Base-by-base conservation (phyloP, 23 tunicate genomes). In the Ascidia mentula region DNA sequence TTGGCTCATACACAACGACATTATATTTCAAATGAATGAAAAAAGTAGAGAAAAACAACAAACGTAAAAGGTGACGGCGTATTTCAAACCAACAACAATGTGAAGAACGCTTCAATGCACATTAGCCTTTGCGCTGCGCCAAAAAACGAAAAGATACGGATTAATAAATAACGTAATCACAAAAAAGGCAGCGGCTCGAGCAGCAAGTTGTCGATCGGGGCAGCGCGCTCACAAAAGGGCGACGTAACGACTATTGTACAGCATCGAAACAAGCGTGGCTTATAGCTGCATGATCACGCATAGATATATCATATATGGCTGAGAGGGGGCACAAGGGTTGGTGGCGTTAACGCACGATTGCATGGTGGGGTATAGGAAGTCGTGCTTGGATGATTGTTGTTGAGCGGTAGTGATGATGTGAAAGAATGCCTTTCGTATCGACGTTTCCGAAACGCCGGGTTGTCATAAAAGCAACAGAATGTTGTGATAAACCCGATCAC, bases 1-100 rank as follows among this genome's bases (percentile, higher is more conserved):
- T 71, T 71, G 75, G 75, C 38, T 71, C 38, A 31, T 34, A 71
- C 75, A 71, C 38, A 71, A 71, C 75, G 75, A 35, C 75, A 3
- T 71, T 71, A 71, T 71, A 71, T 71, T 71, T 35, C 75, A 71
- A 35, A 34, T 71, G 38, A 53, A 53, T 53, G 65, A 53, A 53
- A 53, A n/a, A 53, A 53, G 65, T 53, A 53, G 22, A 53, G 65
- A 34, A 20, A 35, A 71, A 35, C 30, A 34, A 71, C 38, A 31
- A 34, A 71, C 18, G 60, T 17, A 45, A 45, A 17, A 45, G 60
- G 60, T 18, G 60, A 18, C 38, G 75, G 75, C 38, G 65, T 6
- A 18, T 35, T 71, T 71, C 75, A n/a, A 35, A 18, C 38, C 75
- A 18, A 71, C 30, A 20, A 22, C 18, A 71, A 71, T 31, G 75